Percentiles rank a stretch among this genome's conserved stretches.
phyloP scores from a whole-genome alignment of 2,113 vertebrate genomes.

The Pandion haliaetus region DNA sequence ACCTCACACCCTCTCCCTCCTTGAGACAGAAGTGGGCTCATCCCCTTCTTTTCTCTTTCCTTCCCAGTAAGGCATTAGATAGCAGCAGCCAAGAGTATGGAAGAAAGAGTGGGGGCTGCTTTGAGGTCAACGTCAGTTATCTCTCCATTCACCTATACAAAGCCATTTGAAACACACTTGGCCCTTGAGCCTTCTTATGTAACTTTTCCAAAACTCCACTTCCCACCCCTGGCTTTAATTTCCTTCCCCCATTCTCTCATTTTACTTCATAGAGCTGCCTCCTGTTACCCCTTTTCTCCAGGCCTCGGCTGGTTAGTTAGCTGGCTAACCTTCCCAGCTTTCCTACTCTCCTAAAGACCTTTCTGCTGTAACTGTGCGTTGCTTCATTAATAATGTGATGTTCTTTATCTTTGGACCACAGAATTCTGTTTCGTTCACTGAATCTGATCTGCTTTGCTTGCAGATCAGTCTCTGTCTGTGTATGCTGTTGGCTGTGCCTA shows the following conservation, averaged over 20 bases:
- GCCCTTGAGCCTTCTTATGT: not conserved
- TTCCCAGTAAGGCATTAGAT: not conserved
- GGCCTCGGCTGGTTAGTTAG: not conserved
- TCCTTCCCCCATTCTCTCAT: fast-evolving
- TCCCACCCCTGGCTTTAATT: not conserved
- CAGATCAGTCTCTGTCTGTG: not conserved
- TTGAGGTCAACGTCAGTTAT: not conserved
- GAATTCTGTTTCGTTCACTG: not conserved
- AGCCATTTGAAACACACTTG: not conserved
- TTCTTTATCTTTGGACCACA: not conserved
- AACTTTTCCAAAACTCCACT: not conserved
- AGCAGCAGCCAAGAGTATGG: not conserved
- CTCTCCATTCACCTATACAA: not conserved
- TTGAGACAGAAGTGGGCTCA: not conserved
- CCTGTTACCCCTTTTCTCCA: not conserved
- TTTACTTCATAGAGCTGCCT: not conserved
- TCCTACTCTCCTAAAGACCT: not conserved
- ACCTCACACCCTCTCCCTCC: not conserved
- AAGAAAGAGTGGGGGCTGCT: not conserved
- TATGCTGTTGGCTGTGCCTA: not conserved
- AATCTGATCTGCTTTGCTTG: not conserved
- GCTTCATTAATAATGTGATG: not conserved
- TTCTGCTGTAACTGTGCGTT: not conserved
- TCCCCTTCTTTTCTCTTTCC: not conserved
- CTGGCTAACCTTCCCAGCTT: not conserved